These are phyloP conservation scores for Saccostrea echinata DNA, from an alignment of 1,140 invertebrate genomes.

Conservation along the genomic window DNA sequence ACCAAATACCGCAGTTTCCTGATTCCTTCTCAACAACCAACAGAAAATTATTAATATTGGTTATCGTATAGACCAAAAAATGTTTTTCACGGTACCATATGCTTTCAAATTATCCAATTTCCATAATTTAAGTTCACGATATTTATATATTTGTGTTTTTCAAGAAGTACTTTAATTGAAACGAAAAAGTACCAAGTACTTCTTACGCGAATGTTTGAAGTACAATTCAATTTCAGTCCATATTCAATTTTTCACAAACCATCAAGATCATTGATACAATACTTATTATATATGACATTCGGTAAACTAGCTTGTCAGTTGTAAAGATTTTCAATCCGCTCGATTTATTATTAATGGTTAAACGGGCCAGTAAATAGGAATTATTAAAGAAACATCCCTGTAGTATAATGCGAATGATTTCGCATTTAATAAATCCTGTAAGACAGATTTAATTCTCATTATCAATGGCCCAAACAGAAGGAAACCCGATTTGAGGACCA, in stretches of 20 bases:
- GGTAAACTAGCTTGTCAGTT: conserved; percentile 1
- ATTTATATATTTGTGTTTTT: neutral
- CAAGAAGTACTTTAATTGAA: conserved; percentile 22
- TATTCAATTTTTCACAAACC: neutral
- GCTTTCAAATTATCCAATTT: neutral
- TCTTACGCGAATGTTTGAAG: neutral
- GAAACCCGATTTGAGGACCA: conserved; percentile 43
- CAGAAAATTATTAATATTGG: neutral
- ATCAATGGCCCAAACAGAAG: neutral
- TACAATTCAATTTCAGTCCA: neutral
- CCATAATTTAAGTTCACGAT: neutral
- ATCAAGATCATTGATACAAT: neutral
- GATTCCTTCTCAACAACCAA: neutral
- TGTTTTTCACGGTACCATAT: neutral
- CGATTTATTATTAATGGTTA: conserved; percentile 27
- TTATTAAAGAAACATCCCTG: conserved; percentile 10
- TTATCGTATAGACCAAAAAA: neutral
- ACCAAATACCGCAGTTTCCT: neutral
- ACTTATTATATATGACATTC: conserved; percentile 12
- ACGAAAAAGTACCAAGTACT: neutral
- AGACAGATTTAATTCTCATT: conserved; percentile 40
- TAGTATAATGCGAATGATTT: neutral
- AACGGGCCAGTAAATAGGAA: neutral
- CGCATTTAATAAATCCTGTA: conserved; percentile 40
- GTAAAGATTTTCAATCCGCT: conserved; percentile 25